Evolutionary conservation across 2,888 invertebrate species (phyloP), one percentile per base, ranked within the genome.

Genomic region (Octonoba sinensis): DNA sequence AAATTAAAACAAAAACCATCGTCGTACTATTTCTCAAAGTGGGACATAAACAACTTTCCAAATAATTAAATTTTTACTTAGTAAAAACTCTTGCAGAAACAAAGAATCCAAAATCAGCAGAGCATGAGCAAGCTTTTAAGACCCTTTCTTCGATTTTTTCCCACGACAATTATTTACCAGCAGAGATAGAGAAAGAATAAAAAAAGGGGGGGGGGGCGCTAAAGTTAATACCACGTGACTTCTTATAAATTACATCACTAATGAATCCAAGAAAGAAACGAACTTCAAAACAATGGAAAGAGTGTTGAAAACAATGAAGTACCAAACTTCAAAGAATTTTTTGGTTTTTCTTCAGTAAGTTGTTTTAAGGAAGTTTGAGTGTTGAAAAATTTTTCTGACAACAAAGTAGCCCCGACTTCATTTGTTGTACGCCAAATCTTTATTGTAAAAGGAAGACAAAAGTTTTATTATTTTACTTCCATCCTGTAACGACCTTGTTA

Each of bases 321-420:
- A 70, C 27, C 49, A 62, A 69, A 76, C 69, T 70, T 76, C 62
- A 60, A 77, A 77, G 44, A 64, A 66, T 56, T 60, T 56, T 70
- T 77, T 51, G 67, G 76, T 77, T 77, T 75, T 77, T 77, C 76
- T 77, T 77, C 70, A n/a, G 11, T 56, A 36, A 56, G 46, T 69
- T 62, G 60, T 77, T 77, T 77, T 64, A 69, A 77, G 64, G 49
- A 77, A 77, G 76, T 77, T 77, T 70, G 70, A 77, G 69, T 77
- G 76, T 36, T 62, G 70, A 70, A 62, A 60, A 22, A 70, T 77
- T 77, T 76, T 70, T 70, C 76, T 77, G 76, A 77, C 76, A 77
- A 64, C 76, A 77, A 69, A 70, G 76, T 77, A 70, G 62, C 69
- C 74, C 59, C 22, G 20, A 54, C 67, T 67, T 67, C 67, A 75